phyloP scores from a whole-genome alignment of 2,888 invertebrate genomes.

The Drosophila eohydei region DNA sequence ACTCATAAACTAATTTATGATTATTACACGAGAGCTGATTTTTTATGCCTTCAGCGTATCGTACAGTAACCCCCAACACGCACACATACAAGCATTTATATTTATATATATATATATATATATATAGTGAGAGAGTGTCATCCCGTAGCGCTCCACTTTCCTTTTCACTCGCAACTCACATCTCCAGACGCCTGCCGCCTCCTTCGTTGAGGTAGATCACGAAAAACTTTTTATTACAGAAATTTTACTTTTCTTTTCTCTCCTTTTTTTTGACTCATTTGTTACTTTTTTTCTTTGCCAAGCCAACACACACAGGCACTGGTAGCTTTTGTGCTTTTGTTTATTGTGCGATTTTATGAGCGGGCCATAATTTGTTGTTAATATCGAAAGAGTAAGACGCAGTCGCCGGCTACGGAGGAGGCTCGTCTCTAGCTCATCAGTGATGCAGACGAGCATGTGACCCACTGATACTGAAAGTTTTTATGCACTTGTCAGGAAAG shows the following conservation, averaged over 20 bases:
- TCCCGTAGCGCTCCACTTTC: conserved; percentile 60
- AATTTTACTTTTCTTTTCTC: conserved; percentile 58
- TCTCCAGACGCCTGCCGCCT: conserved; percentile 40
- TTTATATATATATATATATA: background rate
- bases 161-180: conserved; percentile 55
- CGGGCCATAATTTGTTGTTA: conserved; percentile 78
- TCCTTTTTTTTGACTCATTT: conserved; percentile 44
- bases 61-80: conserved; percentile 54
- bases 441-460: conserved; percentile 80
- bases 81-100: conserved; percentile 9
- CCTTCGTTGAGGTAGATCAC: conserved; percentile 80
- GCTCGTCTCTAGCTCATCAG: conserved; percentile 72
- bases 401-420: conserved; percentile 35
- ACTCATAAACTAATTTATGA: conserved; percentile 84
- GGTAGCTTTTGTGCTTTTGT: conserved; percentile 56
- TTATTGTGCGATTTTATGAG: conserved; percentile 79
- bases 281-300: conserved; percentile 46
- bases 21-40: conserved; percentile 81
- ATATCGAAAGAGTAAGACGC: conserved; percentile 63
- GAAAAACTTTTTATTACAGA: conserved; percentile 76
- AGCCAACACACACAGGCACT: conserved; percentile 23
- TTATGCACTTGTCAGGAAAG: conserved; percentile 67
- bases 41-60: conserved; percentile 71
- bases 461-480: conserved; percentile 79
- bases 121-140: conserved; percentile 36